These are phyloP conservation scores for Polypterus senegalus DNA, from an alignment of 2,113 vertebrate genomes.

Conservation along the genomic window DNA sequence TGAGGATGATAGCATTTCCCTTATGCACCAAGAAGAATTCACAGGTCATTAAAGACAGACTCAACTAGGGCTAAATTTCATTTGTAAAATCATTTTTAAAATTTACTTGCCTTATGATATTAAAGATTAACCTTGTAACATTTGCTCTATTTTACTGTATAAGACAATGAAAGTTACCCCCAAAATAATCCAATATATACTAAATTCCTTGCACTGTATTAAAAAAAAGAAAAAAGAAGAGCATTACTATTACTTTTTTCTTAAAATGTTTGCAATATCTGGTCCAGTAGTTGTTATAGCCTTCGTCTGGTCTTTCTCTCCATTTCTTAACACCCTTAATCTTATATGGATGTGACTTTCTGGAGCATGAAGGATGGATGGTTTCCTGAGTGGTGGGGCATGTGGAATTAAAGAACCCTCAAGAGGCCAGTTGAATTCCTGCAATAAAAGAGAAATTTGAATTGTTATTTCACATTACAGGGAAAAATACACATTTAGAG, in stretches of 20 bases:
- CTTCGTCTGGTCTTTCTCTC: constrained; percentile 24
- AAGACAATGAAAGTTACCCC: too few species aligned
- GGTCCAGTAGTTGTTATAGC: constrained; percentile 6
- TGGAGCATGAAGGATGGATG: constrained; percentile 3
- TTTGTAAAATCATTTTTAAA: not conserved
- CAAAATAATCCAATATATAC: too few species aligned
- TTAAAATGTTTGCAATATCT: constrained; percentile 14
- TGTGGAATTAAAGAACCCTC: constrained; percentile 32
- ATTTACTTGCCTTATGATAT: not conserved
- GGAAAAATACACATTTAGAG: too few species aligned
- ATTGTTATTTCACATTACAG: too few species aligned
- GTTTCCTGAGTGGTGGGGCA: constrained; percentile 23
- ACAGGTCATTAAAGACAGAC: constrained; percentile 9
- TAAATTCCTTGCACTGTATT: too few species aligned
- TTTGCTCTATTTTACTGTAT: too few species aligned
- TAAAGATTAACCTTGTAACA: too few species aligned
- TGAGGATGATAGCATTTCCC: too few species aligned
- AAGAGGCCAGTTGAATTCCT: constrained; percentile 33
- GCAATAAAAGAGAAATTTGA: constrained; percentile 12
- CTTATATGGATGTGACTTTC: constrained; percentile 12
- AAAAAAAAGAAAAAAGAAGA: not conserved
- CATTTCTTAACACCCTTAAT: constrained; percentile 25
- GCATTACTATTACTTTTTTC: constrained; percentile 22
- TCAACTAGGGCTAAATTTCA: constrained; percentile 1
- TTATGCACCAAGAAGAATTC: too few species aligned